Conservation (phyloP, 2,888 invertebrate genomes). For the Rapana venosa region DNA sequence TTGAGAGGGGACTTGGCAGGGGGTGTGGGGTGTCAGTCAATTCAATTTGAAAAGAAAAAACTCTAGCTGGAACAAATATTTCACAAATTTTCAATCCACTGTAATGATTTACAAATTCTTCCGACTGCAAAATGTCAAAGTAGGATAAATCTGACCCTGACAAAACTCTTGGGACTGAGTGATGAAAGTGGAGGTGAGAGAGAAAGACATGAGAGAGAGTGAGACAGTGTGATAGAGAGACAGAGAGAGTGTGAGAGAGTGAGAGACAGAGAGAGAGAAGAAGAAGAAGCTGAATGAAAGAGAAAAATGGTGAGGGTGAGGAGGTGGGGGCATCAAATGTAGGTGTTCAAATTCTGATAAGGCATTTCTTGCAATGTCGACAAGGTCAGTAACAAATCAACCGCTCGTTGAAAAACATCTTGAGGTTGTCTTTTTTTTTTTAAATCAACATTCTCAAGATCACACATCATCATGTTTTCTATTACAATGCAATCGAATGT, state of each 20-base stretch:
- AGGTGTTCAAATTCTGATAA: constrained; percentile 13
- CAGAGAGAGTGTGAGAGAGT: too few relatives aligned
- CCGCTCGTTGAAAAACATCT: constrained; percentile 16
- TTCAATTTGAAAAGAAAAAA: too few relatives aligned
- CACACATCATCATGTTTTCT: not conserved
- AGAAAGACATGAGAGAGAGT: not conserved
- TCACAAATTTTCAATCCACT: too few relatives aligned
- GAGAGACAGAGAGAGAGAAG: not conserved
- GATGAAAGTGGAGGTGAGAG: not conserved
- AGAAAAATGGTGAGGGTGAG: not conserved
- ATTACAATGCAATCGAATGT: not conserved
- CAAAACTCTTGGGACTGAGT: too few relatives aligned
- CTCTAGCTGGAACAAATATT: too few relatives aligned
- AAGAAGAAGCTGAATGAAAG: not conserved
- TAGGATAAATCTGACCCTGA: too few relatives aligned
- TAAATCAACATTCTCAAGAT: constrained; percentile 13
- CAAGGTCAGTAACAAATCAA: constrained; percentile 12
- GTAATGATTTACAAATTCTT: too few relatives aligned
- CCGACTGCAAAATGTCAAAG: too few relatives aligned
- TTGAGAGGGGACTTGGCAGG: too few relatives aligned
- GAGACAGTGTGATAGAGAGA: not conserved
- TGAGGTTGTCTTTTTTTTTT: not conserved
- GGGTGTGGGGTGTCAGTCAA: too few relatives aligned
- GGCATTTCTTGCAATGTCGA: constrained; percentile 18
- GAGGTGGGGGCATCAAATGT: not conserved